Evolutionary conservation across 2,797 vertebrate species (phyloP).

Genomic region (Pelodytes ibericus): DNA sequence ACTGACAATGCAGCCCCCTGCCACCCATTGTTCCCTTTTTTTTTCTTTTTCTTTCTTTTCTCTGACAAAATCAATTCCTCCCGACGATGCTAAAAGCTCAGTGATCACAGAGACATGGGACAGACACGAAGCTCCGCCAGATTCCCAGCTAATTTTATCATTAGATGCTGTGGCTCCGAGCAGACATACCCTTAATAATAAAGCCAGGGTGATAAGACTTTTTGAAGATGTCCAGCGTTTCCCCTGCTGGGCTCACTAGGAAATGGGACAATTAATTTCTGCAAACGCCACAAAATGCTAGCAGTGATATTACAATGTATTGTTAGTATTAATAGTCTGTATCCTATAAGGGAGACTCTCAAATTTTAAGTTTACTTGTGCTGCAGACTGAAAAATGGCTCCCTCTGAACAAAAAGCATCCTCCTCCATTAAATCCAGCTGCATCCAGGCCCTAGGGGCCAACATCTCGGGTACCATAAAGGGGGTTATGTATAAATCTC

Average conservation of each 20-base stretch:
- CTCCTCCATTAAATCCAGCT: no score
- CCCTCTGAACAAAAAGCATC: no score
- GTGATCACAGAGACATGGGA: constrained; percentile 15
- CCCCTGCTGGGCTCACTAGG: background rate
- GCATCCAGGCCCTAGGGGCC: no score
- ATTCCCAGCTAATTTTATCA: constrained; percentile 18
- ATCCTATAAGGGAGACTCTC: no score
- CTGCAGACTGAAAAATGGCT: no score
- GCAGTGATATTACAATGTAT: no score
- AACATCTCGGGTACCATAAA: no score
- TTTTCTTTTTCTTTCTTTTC: background rate
- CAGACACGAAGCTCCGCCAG: constrained; percentile 1
- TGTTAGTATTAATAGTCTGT: no score
- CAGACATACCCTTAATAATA: constrained; percentile 21
- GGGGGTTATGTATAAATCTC: no score
- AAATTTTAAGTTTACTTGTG: no score
- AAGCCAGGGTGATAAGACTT: background rate
- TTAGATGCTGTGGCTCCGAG: background rate
- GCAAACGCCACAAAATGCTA: background rate
- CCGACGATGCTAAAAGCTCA: constrained; percentile 1
- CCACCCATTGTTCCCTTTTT: background rate
- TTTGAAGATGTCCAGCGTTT: constrained; percentile 22
- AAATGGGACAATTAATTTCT: background rate
- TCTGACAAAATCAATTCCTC: constrained; percentile 21
- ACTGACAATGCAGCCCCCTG: background rate